Conservation (phyloP, 2,888 invertebrate genomes). For the Spilarctia lutea region DNA sequence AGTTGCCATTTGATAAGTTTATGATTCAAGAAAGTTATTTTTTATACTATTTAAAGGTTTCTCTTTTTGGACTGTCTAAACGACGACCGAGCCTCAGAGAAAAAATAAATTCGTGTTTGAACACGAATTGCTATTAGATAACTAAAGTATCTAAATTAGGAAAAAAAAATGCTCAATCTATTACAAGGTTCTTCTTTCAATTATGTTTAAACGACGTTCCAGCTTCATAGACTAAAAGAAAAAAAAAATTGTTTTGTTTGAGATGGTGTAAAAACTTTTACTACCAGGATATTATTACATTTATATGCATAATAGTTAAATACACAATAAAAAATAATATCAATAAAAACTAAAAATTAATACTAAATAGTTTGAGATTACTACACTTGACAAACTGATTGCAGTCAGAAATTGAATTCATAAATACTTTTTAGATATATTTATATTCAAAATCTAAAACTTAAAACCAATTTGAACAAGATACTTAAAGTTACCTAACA, state of each 20-base stretch:
- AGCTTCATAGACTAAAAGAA: neutral
- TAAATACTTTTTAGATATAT: neutral
- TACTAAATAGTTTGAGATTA: conserved; percentile 22
- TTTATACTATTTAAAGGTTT: neutral
- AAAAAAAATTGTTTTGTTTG: neutral
- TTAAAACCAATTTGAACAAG: conserved; percentile 10
- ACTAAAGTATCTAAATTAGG: too few species aligned
- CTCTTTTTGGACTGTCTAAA: neutral
- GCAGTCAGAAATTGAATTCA: neutral
- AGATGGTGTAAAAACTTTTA: neutral
- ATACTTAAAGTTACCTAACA: conserved; percentile 6
- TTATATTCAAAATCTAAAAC: neutral
- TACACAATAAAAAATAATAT: conserved; percentile 6
- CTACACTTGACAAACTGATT: neutral
- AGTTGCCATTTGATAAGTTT: neutral
- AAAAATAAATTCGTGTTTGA: neutral
- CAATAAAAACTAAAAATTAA: neutral
- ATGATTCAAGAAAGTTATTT: neutral
- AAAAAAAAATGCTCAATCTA: too few species aligned
- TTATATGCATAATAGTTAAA: neutral
- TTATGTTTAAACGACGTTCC: neutral
- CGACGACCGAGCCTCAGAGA: too few species aligned
- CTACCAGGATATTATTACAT: neutral
- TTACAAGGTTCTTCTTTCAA: neutral
- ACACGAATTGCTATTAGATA: neutral